Evolutionary conservation across 92 coral and sea anemone genomes (phyloP).

Genomic region (Heteractis magnifica): DNA sequence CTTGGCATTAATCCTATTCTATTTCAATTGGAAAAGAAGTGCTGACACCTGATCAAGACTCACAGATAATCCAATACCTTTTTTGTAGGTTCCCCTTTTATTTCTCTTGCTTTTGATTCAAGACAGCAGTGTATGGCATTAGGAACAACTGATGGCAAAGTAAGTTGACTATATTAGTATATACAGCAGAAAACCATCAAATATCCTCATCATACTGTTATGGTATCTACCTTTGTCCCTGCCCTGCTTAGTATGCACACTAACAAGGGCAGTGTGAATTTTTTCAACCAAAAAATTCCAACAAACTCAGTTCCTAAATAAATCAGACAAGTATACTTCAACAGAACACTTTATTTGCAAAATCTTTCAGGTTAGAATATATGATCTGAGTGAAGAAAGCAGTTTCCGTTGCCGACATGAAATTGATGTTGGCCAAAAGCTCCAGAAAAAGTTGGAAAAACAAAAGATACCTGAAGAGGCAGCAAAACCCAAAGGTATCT

Average conservation of each 20-base stretch:
- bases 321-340: no score
- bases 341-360: neutral
- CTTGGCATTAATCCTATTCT: no score
- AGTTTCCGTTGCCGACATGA: conserved; percentile 71
- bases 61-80: neutral
- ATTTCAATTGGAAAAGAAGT: no score
- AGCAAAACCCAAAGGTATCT: conserved; percentile 25
- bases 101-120: conserved; percentile 81
- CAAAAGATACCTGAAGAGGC: conserved; percentile 10
- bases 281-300: no score
- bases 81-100: conserved; percentile 79
- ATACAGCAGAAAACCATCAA: neutral
- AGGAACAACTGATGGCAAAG: conserved; percentile 95
- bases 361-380: conserved; percentile 57
- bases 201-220: neutral
- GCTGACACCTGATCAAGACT: no score
- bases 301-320: no score
- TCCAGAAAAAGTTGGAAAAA: conserved; percentile 48
- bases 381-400: conserved; percentile 54
- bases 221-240: neutral
- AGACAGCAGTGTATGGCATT: conserved; percentile 69
- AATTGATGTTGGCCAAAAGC: conserved; percentile 51
- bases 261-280: no score
- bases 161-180: conserved; percentile 11
- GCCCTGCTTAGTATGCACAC: neutral